Evolutionary conservation across 1,140 invertebrate species (phyloP), one percentile per base, ranked within the genome.

Genomic region (Penaeus japonicus): DNA sequence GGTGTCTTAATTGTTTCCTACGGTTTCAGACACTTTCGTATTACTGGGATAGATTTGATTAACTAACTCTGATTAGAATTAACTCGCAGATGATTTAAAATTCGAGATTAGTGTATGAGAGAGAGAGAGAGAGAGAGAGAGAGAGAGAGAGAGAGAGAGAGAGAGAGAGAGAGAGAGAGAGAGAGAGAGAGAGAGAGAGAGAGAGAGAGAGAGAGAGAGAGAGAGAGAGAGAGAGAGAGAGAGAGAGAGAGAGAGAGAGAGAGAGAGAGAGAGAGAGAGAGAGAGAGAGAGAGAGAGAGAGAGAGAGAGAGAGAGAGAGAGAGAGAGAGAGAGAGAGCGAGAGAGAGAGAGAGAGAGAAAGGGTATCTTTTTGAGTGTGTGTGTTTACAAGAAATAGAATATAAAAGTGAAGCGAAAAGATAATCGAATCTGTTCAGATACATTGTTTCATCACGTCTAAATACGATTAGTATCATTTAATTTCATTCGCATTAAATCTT

Each of bases 181-280:
- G 70, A 32, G 70, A 73, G 70, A 73, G 70, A 32, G 70, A 73
- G 70, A 73, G 70, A 73, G 70, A 73, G 70, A 73, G 70, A 73
- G 70, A 73, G 70, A 73, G 70, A 73, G 70, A 73, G 70, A 73
- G 70, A 73, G 70, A 73, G 70, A 73, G 70, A 73, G 24, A 30
- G 70, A 73, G 65, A 73, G 65, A 73, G 65, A 70, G 65, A 70
- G 24, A 73, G 24, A 73, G 65, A 73, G 0, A 24, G 35, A 79
- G 54, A 24, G 35, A 35, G 54, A 39, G 54, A 79, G 54, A 17
- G 54, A 35, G 35, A 79, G 22, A 47, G 20, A 53, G 54, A 47
- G 24, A 79, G 54, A 24, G 54, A 53, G 39, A 79, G 54, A 17
- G 18, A 32, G 7, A n/a, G 73, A n/a, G 15, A 32, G n/a, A 32